phyloP scores from a whole-genome alignment of 2,888 invertebrate species.

The Ormyrus thymus region DNA sequence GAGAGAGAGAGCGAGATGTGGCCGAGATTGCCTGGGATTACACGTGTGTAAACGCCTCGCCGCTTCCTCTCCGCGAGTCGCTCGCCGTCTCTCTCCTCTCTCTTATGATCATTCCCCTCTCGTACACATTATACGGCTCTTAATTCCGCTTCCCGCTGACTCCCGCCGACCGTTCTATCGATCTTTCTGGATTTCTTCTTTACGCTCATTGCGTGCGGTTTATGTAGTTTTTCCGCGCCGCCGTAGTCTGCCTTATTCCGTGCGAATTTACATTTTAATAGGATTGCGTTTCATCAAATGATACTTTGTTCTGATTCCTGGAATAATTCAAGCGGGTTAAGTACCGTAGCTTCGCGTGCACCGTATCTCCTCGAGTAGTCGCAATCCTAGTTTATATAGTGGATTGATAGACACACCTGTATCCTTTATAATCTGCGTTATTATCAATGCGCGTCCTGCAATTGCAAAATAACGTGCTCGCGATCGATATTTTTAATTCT shows the following conservation, averaged over 20 bases:
- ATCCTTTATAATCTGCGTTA: no score
- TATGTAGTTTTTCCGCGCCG: not conserved
- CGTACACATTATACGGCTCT: not conserved
- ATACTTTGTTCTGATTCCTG: not conserved
- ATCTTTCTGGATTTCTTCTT: slow-evolving; percentile 17
- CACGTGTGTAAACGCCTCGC: slow-evolving; percentile 60
- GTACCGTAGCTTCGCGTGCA: no score
- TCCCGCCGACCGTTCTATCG: slow-evolving; percentile 3
- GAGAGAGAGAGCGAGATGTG: slow-evolving; percentile 57
- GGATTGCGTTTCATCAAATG: not conserved
- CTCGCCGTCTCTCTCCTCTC: slow-evolving; percentile 15
- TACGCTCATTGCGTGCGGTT: not conserved
- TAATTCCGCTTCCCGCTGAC: not conserved
- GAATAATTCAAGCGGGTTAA: no score
- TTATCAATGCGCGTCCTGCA: no score
- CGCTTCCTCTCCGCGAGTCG: slow-evolving; percentile 1
- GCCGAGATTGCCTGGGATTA: slow-evolving; percentile 73
- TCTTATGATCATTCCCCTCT: slow-evolving; percentile 37
- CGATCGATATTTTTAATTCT: no score
- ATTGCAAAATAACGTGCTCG: no score
- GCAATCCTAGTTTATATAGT: no score
- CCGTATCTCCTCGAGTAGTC: no score
- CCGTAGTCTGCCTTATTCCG: not conserved
- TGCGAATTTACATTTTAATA: not conserved
- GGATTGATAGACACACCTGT: no score